A percentile compares a stretch with the other conserved stretches of the same genome.
phyloP scores from a whole-genome alignment of 2,888 invertebrate genomes.

The Synanthedon vespiformis region DNA sequence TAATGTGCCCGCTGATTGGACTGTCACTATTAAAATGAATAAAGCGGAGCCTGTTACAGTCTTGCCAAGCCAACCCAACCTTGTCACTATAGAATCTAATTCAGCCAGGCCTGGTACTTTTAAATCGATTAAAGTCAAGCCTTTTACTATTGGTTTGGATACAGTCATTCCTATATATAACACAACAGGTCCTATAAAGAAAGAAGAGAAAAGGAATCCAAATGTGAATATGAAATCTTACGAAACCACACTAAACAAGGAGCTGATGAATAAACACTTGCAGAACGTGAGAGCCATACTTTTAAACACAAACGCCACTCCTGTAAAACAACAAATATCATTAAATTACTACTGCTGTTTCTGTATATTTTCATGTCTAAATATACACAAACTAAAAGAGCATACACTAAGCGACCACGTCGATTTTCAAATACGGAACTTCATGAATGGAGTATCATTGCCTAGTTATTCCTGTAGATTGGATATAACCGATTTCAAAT shows the following conservation, averaged over 20 bases:
- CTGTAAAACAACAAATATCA: slow-evolving; percentile 3
- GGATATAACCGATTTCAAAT: slow-evolving; percentile 36
- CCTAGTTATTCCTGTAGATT: slow-evolving; percentile 37
- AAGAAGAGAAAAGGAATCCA: neutral
- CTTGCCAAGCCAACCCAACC: too few species aligned
- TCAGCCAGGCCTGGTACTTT: too few species aligned
- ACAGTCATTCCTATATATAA: neutral
- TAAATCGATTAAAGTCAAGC: too few species aligned
- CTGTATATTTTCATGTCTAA: neutral
- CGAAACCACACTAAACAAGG: too few species aligned
- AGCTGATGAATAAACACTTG: neutral
- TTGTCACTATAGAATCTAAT: too few species aligned
- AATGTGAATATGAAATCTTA: too few species aligned
- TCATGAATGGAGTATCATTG: slow-evolving; percentile 17
- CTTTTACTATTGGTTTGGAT: neutral
- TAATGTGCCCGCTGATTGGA: neutral
- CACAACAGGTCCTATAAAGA: neutral
- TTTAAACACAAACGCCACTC: slow-evolving; percentile 23
- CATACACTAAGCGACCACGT: slow-evolving; percentile 2
- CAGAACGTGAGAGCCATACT: neutral
- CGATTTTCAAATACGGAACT: slow-evolving; percentile 8
- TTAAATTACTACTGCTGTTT: slow-evolving; percentile 1
- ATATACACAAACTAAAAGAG: neutral
- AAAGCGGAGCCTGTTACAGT: too few species aligned
- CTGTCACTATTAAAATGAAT: neutral